Conservation (phyloP, 2,888 invertebrate genomes). For the Synergus itoensis region DNA sequence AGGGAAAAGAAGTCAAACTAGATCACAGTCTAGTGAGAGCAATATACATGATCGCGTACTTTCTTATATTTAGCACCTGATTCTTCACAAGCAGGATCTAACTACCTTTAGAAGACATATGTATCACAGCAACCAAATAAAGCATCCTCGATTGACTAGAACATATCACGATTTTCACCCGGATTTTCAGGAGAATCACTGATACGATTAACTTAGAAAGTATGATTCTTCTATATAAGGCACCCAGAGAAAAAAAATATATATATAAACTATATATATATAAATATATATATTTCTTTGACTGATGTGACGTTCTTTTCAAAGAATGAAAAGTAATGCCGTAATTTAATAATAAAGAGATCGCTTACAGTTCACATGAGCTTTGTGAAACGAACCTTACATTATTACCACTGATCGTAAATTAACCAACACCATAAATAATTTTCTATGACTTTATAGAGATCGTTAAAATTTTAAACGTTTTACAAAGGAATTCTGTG, state of each 20-base stretch:
- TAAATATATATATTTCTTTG: background rate
- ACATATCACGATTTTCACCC: background rate
- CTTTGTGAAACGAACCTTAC: background rate
- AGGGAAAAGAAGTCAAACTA: conserved; percentile 12
- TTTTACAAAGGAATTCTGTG: background rate
- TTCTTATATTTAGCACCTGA: conserved; percentile 30
- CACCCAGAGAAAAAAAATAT: too few species aligned
- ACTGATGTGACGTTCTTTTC: background rate
- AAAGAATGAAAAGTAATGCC: background rate
- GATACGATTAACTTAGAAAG: background rate
- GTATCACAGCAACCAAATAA: background rate
- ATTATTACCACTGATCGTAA: background rate
- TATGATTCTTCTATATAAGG: background rate
- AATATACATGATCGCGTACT: conserved; percentile 1
- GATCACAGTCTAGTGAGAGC: conserved; percentile 15
- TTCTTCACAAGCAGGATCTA: conserved; percentile 19
- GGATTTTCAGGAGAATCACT: background rate
- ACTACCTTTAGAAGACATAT: conserved; percentile 1
- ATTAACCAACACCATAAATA: background rate
- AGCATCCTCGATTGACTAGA: background rate
- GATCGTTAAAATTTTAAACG: background rate
- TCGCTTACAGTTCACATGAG: background rate
- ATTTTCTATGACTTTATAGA: conserved; percentile 15
- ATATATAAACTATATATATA: too few species aligned
- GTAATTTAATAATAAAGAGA: background rate